Evolutionary conservation across 2,113 vertebrate genomes (phyloP).

Genomic region (Aplodontia rufa): DNA sequence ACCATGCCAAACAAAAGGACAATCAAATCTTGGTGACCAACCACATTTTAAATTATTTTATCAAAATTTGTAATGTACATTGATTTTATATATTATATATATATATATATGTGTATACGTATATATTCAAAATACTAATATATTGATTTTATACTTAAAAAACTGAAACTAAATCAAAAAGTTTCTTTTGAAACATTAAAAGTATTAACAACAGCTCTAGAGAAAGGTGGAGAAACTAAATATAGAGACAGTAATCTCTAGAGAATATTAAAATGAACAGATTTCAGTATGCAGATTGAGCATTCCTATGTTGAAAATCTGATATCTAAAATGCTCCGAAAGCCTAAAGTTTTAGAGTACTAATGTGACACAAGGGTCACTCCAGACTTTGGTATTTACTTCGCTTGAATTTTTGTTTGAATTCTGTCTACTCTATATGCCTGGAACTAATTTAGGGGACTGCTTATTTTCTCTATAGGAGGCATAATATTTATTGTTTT

Average conservation of each 20-base stretch:
- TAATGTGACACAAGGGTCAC: background rate
- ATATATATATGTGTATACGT: too few relatives aligned
- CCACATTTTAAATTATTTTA: background rate
- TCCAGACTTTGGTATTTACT: background rate
- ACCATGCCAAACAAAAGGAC: background rate
- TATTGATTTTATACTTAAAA: background rate
- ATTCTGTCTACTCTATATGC: background rate
- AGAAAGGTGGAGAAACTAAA: background rate
- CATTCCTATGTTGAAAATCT: background rate
- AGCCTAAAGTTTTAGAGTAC: background rate
- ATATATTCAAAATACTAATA: too few relatives aligned
- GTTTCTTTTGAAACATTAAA: background rate
- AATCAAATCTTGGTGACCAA: background rate
- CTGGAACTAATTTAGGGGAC: background rate
- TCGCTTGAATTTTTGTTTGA: background rate
- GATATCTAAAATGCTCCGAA: background rate
- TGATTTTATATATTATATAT: too few relatives aligned
- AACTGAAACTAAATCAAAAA: background rate
- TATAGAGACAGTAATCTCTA: background rate
- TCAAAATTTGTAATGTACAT: background rate
- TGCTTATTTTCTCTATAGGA: background rate
- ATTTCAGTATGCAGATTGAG: background rate
- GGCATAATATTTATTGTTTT: background rate
- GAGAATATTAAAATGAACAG: background rate
- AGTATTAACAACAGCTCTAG: background rate